Evolutionary conservation across 2,888 invertebrate genomes (phyloP), one percentile per base, ranked within the genome.

Genomic region (Copidosoma aretas): DNA sequence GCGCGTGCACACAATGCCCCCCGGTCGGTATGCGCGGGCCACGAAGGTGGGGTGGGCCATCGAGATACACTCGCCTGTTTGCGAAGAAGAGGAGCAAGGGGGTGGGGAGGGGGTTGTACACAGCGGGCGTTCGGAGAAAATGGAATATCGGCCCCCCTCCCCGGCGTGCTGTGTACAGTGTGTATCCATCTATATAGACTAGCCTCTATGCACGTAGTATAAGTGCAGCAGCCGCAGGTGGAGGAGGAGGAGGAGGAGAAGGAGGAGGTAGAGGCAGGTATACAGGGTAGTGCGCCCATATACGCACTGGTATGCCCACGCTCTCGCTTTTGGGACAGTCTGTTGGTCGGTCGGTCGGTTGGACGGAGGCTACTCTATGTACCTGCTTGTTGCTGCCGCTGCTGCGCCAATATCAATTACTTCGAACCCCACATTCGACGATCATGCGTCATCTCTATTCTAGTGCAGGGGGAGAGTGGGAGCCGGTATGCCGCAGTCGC

Each of bases 401-500:
- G 73, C 75, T 74, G 73, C 74, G 77, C 78, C 78, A 78, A 79
- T 81, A 80, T 79, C 80, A 80, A 81, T 81, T 79, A 80, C 78
- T 76, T 73, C 76, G 68, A 71, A 71, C 43, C 43, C 73, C 8
- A n/a, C n/a, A 32, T 32, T 32, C 32, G 32, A 8, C 73, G 73
- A 72, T 46, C 43, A 17, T 75, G 71, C 75, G 75, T 77, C 75
- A 75, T 77, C 73, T 72, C 64, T 67, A 72, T 75, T 72, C 75
- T 65, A 71, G 71, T 60, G 73, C 71, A 73, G 73, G 66, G 56
- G 66, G 61, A 17, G 2, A 21, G 32, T 24, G 10, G 46, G 15
- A 24, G 52, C 39, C 15, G 21, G 32, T 49, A 49, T 49, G 43
- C 43, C 14, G 4, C 43, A 8, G 3, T 12, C 43, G 3, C 15